phyloP scores from a whole-genome alignment of 2,797 vertebrate species.

The Protosalanx chinensis region DNA sequence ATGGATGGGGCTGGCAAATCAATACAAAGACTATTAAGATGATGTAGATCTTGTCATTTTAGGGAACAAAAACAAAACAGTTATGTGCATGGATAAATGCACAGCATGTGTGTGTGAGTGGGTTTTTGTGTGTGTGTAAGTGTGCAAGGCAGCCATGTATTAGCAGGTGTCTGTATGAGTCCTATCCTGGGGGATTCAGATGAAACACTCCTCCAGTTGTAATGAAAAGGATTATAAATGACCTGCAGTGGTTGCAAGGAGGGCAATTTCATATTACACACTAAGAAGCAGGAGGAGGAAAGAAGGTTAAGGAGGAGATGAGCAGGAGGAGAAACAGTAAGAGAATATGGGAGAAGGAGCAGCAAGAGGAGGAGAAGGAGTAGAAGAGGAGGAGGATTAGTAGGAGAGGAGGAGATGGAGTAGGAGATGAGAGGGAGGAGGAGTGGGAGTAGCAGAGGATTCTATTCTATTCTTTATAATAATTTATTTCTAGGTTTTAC shows the following conservation, averaged over 20 bases:
- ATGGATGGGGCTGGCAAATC: constrained; percentile 38
- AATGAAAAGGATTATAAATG: constrained; percentile 43
- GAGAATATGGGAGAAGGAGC: background rate
- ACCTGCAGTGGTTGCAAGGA: constrained; percentile 25
- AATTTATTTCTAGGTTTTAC: too few relatives aligned
- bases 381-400: background rate
- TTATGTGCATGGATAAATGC: background rate
- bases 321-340: background rate
- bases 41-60: constrained; percentile 43
- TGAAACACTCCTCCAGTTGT: constrained; percentile 33
- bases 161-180: background rate
- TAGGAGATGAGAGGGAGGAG: background rate
- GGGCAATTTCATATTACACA: constrained; percentile 32
- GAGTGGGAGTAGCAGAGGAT: too few relatives aligned
- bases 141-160: background rate
- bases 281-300: constrained; percentile 1
- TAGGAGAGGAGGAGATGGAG: background rate
- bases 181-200: constrained; percentile 20
- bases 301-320: background rate
- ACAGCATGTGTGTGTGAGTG: background rate
- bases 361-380: background rate
- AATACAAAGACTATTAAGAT: constrained; percentile 49
- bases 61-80: constrained; percentile 13
- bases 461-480: too few relatives aligned
- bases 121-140: background rate